Evolutionary conservation across 1,140 invertebrate species (phyloP), one percentile per base, ranked within the genome.

Genomic region (Augochlora pura): DNA sequence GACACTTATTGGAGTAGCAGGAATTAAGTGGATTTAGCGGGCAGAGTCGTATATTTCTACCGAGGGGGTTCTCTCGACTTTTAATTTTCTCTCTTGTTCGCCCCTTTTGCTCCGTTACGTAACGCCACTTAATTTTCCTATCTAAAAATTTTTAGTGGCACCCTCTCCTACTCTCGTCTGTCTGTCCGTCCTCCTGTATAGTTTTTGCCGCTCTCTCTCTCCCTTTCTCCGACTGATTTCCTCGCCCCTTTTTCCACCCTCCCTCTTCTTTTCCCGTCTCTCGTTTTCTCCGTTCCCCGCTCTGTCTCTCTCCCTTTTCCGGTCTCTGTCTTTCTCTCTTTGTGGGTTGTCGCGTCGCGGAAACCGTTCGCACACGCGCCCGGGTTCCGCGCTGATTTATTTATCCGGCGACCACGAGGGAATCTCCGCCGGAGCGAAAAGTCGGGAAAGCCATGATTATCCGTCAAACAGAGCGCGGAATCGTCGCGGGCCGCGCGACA

Each of bases 21-120:
- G 71, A 80, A 85, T 76, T 82, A 85, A 71, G 80, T 78, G 83
- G 84, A 82, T 85, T 86, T 85, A 80, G 77, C 79, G 74, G 70
- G 38, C 39, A n/a, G 32, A 77, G 18, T 59, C 79, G 73, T 76
- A 77, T 80, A 75, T 80, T 80, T 80, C 65, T 75, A 27, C 54
- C 54, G 5, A n/a, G 8, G 32, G 3, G 23, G 23, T 39, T 46
- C 46, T 46, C 46, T 68, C 73, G 57, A 68, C 72, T 68, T 80
- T 77, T 81, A 70, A 81, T 77, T 81, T 77, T 77, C 74, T 52
- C 65, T 49, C 69, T 70, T 54, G 38, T 66, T 63, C 74, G 62
- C 54, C 65, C 6, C 21, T 39, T 39, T 39, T n/a, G 12, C 66
- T 57, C 42, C 64, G 63, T 73, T 73, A 73, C 71, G 46, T 66